These are phyloP conservation scores for Tachina lurida DNA, from an alignment of 2,888 invertebrate genomes.

Conservation along the genomic window DNA sequence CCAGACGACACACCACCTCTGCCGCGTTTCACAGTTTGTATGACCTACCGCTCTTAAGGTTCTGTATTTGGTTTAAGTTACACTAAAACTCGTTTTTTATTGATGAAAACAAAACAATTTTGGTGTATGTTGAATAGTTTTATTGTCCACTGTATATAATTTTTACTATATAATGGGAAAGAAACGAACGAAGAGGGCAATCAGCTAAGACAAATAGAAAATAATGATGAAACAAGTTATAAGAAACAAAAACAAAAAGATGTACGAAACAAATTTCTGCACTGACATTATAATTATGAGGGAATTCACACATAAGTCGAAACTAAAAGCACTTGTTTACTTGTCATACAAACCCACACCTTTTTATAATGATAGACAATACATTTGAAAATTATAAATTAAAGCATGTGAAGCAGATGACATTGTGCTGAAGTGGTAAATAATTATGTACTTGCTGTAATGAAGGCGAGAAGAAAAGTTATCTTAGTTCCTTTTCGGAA, in stretches of 20 bases:
- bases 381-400: slow-evolving; percentile 41
- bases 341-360: neutral
- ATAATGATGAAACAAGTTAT: slow-evolving; percentile 18
- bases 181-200: neutral
- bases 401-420: slow-evolving; percentile 1
- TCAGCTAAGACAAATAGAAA: slow-evolving; percentile 29
- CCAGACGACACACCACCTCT: too few species aligned
- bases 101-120: too few species aligned
- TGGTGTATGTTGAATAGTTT: too few species aligned
- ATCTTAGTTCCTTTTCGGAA: neutral
- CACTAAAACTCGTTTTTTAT: too few species aligned
- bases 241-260: neutral
- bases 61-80: too few species aligned
- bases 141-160: too few species aligned
- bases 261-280: slow-evolving; percentile 33
- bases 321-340: slow-evolving; percentile 24
- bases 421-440: slow-evolving; percentile 3
- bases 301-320: slow-evolving; percentile 48
- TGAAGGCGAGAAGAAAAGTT: neutral
- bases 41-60: too few species aligned
- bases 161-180: slow-evolving; percentile 16
- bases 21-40: too few species aligned
- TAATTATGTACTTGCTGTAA: neutral
- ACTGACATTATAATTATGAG: slow-evolving; percentile 63
- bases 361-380: slow-evolving; percentile 23